A percentile compares a stretch with the other conserved stretches of the same genome.
Evolutionary conservation across 2,797 vertebrate genomes (phyloP).

Genomic region (Acanthiza pusilla): DNA sequence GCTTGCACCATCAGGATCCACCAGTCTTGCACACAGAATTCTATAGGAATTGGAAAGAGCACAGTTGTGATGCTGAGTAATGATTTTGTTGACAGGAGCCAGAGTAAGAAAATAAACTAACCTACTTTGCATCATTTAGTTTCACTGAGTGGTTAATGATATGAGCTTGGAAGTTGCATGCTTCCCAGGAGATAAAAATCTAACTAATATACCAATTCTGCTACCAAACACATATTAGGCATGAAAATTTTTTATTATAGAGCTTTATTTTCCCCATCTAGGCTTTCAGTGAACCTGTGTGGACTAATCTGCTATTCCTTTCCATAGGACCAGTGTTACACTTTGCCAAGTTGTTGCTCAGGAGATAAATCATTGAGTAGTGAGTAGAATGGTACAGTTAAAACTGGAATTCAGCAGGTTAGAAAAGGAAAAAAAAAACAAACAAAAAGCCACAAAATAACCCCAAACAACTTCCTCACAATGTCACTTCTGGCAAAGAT

Average conservation of each 20-base stretch:
- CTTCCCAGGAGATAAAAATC: neutral
- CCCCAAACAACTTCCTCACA: fast-evolving
- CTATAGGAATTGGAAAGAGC: neutral
- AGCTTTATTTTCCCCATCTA: neutral
- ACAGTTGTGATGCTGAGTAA: neutral
- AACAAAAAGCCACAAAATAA: neutral
- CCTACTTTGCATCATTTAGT: neutral
- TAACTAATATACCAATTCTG: neutral
- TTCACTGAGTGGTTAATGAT: neutral
- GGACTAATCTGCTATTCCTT: fast-evolving
- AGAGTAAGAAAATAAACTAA: neutral
- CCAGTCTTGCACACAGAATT: neutral
- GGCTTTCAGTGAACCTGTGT: neutral
- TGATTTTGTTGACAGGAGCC: neutral
- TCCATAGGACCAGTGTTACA: neutral
- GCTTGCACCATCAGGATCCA: neutral
- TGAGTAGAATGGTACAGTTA: neutral
- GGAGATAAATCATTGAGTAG: neutral
- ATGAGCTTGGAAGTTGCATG: neutral
- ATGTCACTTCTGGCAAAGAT: neutral
- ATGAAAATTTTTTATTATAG: neutral
- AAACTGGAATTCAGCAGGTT: neutral
- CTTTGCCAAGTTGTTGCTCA: neutral
- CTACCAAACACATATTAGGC: neutral
- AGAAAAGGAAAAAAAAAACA: neutral